These are phyloP conservation scores for Geopemphigus sp. DNA, from an alignment of 1,140 invertebrate genomes.

Conservation along the genomic window DNA sequence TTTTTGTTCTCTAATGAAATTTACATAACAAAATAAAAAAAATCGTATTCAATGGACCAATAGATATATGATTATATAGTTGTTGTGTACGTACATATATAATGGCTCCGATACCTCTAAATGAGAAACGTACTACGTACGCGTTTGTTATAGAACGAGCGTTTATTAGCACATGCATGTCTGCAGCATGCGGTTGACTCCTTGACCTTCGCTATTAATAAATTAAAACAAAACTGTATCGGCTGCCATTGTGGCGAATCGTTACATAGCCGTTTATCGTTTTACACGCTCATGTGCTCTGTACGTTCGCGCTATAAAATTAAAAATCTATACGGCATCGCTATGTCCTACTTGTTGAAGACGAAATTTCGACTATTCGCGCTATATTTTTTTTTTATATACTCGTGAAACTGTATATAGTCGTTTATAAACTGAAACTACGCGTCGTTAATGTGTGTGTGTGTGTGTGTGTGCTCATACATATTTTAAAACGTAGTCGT, in stretches of 20 bases:
- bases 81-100: background rate
- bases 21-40: background rate
- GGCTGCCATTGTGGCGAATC: conserved; percentile 4
- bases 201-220: conserved; percentile 49
- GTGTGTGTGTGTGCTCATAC: background rate
- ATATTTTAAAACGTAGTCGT: background rate
- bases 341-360: conserved; percentile 1
- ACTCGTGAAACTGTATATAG: too few species aligned
- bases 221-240: conserved; percentile 40
- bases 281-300: background rate
- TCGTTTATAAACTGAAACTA: too few species aligned
- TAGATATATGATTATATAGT: too few species aligned
- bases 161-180: conserved; percentile 26
- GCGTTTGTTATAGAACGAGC: background rate
- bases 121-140: too few species aligned
- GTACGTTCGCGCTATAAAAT: background rate
- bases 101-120: too few species aligned
- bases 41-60: background rate
- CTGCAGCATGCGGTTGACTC: conserved; percentile 3
- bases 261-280: background rate
- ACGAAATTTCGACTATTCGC: background rate
- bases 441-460: too few species aligned
- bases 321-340: conserved; percentile 20
- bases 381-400: too few species aligned
- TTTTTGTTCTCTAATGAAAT: background rate